These are phyloP conservation scores for western clawed frog (Xenopus tropicalis) DNA, from an alignment of 2,113 vertebrate genomes.

Conservation along the genomic window UCB_Xtro_10.0 CM004450.2:95174001-95174500, in stretches of 20 bases:
- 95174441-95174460: not conserved
- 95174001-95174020: no score
- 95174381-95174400: conserved; percentile 21
- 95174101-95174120: no score
- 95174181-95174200: no score
- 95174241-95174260: not conserved
- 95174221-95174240: not conserved
- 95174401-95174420: conserved; percentile 7
- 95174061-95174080: no score
- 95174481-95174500: no score
- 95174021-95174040: no score
- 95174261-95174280: not conserved
- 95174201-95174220: not conserved
- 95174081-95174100: no score
- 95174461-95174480: not conserved
- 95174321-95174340: not conserved
- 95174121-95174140: no score
- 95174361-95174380: conserved; percentile 19
- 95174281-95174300: conserved; percentile 2
- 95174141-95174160: no score
- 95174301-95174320: conserved; percentile 10
- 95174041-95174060: no score
- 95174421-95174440: conserved; percentile 14
- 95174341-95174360: not conserved
- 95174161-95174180: no score